Conservation (phyloP, 2,113 vertebrate genomes). For the Pholis gunnellus region DNA sequence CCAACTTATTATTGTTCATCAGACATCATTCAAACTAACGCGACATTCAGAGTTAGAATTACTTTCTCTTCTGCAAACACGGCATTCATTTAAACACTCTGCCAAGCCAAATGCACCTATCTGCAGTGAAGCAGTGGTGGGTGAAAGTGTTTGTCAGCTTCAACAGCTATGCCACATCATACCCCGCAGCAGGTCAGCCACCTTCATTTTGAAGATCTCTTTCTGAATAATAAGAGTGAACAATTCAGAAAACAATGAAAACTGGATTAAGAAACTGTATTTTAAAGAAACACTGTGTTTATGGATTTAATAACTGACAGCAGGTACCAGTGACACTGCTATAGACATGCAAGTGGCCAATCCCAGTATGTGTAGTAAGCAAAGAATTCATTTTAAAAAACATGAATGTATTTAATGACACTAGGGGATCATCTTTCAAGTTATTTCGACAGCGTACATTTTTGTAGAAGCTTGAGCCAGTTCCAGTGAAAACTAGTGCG, state of each 20-base stretch:
- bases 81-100: neutral
- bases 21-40: neutral
- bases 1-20: neutral
- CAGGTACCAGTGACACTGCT: neutral
- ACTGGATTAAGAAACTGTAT: neutral
- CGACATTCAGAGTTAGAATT: neutral
- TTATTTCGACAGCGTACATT: neutral
- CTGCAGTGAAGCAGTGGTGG: neutral
- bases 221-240: neutral
- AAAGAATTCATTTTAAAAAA: neutral
- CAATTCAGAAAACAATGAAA: neutral
- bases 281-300: neutral
- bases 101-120: neutral
- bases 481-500: neutral
- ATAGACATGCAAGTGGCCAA: neutral
- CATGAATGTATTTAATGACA: neutral
- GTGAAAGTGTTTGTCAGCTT: neutral
- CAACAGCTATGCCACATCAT: neutral
- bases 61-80: neutral
- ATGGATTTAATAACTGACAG: neutral
- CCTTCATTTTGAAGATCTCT: neutral
- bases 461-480: neutral
- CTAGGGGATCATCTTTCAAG: neutral
- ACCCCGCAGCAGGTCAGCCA: too few species aligned
- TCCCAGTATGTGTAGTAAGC: too few species aligned